These are phyloP conservation scores for Melanerpes formicivorus DNA, from an alignment of 2,113 vertebrate genomes.

Conservation along the genomic window DNA sequence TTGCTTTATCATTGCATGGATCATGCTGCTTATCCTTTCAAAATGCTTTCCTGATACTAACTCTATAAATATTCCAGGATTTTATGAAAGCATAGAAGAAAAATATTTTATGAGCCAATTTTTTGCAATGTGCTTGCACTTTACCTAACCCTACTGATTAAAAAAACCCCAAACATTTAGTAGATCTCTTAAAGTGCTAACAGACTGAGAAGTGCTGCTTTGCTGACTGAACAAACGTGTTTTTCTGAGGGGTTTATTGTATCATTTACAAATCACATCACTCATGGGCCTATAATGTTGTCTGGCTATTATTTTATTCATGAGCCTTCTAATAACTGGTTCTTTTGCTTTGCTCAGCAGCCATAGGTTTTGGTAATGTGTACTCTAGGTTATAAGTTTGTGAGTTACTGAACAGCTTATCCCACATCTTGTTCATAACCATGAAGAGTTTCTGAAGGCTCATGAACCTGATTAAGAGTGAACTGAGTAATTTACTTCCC, in stretches of 20 bases:
- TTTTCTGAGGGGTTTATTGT: neutral
- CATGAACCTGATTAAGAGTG: neutral
- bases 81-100: neutral
- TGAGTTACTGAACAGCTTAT: neutral
- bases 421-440: neutral
- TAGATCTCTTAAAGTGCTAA: neutral
- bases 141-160: neutral
- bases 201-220: neutral
- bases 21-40: neutral
- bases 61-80: neutral
- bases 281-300: neutral
- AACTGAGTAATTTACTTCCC: neutral
- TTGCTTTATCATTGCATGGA: neutral
- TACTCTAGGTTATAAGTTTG: neutral
- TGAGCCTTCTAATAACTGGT: neutral
- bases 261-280: neutral
- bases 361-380: neutral
- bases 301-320: neutral
- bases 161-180: neutral
- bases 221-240: neutral
- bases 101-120: neutral
- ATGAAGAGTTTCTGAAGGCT: neutral
- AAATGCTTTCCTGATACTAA: neutral
- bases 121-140: neutral
- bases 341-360: neutral